Evolutionary conservation across 2,113 vertebrate species (phyloP), one percentile per base, ranked within the genome.

Genomic region (Spermophilus dauricus): DNA sequence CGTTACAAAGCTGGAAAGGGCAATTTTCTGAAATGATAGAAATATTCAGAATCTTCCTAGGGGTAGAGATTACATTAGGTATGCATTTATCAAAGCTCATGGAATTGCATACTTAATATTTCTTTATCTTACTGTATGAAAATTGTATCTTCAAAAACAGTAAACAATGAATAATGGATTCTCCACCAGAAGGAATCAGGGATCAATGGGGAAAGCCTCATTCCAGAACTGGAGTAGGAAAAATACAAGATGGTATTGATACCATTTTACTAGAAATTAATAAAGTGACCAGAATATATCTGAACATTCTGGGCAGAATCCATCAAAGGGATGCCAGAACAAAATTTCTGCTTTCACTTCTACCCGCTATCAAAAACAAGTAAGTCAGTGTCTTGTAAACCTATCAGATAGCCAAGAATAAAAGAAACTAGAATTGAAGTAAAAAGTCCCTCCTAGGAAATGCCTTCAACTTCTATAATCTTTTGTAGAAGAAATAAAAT

Each of bases 1-100:
- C 37, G 2, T 37, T 37, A 37, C 37, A 37, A 37, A 37, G 37
- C 37, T 34, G 26, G 2, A 5, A 85, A 92, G 26, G 11, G 20
- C 4, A 65, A 51, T 28, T 70, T 76, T 76, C 17, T 93, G 39
- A 8, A 28, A 80, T 45, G 37, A 76, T 58, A 22, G 8, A 86
- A 95, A 89, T 69, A n/a, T 70, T 91, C n/a, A 32, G 0, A 39
- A 77, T 56, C 17, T 77, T 89, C n/a, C 16, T 7, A 76, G 10
- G 28, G 0, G 0, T 67, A 4, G 69, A 10, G 20, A 39, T 81
- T 92, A 69, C 0, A 56, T 2, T 26, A 65, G 2, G 5, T 24
- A 67, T 63, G 20, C n/a, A n/a, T 72, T 92, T 81, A 83, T 65
- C 48, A 84, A 92, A 92, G 96, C 8, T 95, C 14, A 34, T 56